Percentiles rank a stretch among this genome's conserved stretches.
These are phyloP conservation scores for Acrocera orbiculus DNA, from an alignment of 2,888 invertebrate genomes.

Conservation along the genomic window DNA sequence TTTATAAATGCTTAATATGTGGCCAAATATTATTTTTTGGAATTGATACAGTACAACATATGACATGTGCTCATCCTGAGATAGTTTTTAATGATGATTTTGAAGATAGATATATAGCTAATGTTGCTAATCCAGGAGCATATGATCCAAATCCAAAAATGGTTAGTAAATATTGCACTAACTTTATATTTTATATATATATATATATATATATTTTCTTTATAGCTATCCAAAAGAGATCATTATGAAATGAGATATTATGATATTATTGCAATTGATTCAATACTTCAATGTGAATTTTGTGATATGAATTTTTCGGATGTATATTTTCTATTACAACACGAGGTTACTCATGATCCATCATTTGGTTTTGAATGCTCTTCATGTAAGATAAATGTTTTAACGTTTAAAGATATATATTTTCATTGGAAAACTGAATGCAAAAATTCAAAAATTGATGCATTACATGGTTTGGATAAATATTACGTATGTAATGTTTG, in stretches of 20 bases:
- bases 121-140: constrained; percentile 12
- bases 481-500: constrained; percentile 30
- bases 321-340: constrained; percentile 29
- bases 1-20: constrained; percentile 24
- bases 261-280: too few species aligned
- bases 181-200: too few species aligned
- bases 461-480: constrained; percentile 15
- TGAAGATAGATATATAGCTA: constrained; percentile 10
- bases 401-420: constrained; percentile 35
- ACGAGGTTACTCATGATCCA: constrained; percentile 23
- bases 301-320: constrained; percentile 41
- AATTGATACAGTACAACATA: constrained; percentile 15
- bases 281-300: constrained; percentile 40
- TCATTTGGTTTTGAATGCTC: constrained; percentile 24
- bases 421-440: constrained; percentile 37
- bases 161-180: constrained; percentile 1
- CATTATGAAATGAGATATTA: too few species aligned
- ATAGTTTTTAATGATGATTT: constrained; percentile 13
- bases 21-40: constrained; percentile 23
- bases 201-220: too few species aligned
- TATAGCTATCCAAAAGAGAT: too few species aligned
- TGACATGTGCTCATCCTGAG: constrained; percentile 15
- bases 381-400: constrained; percentile 30
- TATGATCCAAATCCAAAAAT: neutral
- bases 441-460: constrained; percentile 17